Percentiles rank a stretch among this genome's conserved stretches.
Evolutionary conservation across 2,113 vertebrate genomes (phyloP).

Genomic region (Nematolebias whitei): DNA sequence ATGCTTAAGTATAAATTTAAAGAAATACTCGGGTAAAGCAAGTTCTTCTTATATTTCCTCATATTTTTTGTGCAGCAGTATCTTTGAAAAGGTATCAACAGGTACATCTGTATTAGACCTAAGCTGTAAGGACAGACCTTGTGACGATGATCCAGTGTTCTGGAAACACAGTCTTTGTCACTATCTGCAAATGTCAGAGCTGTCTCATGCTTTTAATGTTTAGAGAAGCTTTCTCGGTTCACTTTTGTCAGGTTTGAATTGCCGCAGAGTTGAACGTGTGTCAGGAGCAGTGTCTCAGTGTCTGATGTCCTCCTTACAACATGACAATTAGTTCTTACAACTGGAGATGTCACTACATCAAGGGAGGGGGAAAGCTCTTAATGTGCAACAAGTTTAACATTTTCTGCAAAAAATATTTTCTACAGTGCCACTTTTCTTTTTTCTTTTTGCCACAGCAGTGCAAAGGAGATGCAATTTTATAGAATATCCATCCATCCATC

Average conservation of each 20-base stretch:
- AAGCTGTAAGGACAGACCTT: background rate
- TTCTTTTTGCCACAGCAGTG: slow-evolving; percentile 51
- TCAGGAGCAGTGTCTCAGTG: slow-evolving; percentile 55
- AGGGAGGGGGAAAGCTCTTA: slow-evolving; percentile 39
- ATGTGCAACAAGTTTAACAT: slow-evolving; percentile 77
- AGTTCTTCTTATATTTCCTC: too few species aligned
- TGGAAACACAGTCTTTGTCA: slow-evolving; percentile 18
- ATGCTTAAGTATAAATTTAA: too few species aligned
- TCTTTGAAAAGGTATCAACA: too few species aligned
- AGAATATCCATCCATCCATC: too few species aligned
- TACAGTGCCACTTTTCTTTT: slow-evolving; percentile 38
- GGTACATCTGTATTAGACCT: too few species aligned
- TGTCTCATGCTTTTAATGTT: slow-evolving; percentile 27
- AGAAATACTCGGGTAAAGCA: too few species aligned
- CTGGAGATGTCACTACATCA: slow-evolving; percentile 62
- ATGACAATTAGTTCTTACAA: slow-evolving; percentile 74
- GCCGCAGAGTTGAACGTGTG: slow-evolving; percentile 56
- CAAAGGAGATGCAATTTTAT: slow-evolving; percentile 44
- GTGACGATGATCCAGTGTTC: slow-evolving; percentile 4
- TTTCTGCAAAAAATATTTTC: slow-evolving; percentile 69
- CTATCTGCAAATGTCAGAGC: slow-evolving; percentile 35
- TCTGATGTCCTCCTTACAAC: slow-evolving; percentile 62
- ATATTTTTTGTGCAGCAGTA: too few species aligned
- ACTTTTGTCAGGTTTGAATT: slow-evolving; percentile 71
- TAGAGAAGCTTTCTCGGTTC: slow-evolving; percentile 44